phyloP scores from a whole-genome alignment of 1,140 invertebrate genomes.

The Procambarus virginalis region DNA sequence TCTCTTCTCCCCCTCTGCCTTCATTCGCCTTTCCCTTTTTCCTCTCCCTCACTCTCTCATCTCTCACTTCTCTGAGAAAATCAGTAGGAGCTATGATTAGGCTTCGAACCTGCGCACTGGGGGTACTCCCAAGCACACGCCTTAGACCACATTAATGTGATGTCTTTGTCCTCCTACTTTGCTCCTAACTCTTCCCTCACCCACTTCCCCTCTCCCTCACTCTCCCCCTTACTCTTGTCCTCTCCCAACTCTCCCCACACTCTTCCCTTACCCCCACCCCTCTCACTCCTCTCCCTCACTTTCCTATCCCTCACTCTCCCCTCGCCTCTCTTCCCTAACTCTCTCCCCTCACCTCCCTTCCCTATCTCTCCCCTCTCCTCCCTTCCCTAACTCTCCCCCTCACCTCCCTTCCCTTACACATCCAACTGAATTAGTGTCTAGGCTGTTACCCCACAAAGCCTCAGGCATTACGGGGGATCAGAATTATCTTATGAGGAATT shows the following conservation, averaged over 20 bases:
- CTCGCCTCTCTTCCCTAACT: neutral
- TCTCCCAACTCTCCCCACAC: neutral
- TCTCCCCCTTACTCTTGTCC: too few species aligned
- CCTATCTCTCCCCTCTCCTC: neutral
- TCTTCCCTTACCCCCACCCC: neutral
- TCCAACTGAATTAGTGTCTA: neutral
- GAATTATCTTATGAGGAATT: too few species aligned
- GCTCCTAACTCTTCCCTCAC: neutral
- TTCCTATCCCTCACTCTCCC: neutral
- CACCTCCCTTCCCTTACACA: neutral
- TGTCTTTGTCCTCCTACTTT: too few species aligned
- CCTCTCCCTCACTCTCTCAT: neutral
- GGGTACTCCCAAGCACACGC: too few species aligned
- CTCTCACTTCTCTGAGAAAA: too few species aligned
- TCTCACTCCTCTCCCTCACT: neutral
- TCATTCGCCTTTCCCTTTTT: neutral
- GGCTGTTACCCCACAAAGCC: too few species aligned
- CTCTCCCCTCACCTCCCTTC: neutral
- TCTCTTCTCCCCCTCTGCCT: neutral
- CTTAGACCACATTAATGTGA: too few species aligned
- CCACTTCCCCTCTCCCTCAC: neutral
- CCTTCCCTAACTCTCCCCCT: neutral
- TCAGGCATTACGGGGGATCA: too few species aligned
- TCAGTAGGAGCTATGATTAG: too few species aligned
- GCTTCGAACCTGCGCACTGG: too few species aligned